Base-by-base conservation (phyloP, 2,888 invertebrate species). In the Leptarthrus brevirostris region DNA sequence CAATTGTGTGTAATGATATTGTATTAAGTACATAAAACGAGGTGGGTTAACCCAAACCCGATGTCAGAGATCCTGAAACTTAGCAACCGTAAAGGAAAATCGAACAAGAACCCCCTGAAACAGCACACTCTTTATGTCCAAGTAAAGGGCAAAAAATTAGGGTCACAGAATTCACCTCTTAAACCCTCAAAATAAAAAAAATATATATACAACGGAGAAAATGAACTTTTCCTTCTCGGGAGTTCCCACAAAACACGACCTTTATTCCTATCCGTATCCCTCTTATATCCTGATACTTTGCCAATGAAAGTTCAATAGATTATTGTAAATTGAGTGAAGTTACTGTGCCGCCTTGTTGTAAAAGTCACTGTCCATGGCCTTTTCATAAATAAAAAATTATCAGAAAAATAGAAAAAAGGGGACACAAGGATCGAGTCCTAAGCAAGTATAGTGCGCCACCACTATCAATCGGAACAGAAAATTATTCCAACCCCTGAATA, bases 1-100 rank as follows among this genome's bases (percentile, higher is more conserved):
- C 72, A 72, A 72, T 72, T 72, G 72, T 72, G 34, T 72, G 47
- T 72, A 56, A 72, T 72, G 56, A 58, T 47, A 58, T 58, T 72
- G 56, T 44, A 56, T 56, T 72, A 72, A 58, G 30, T 47, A 26
- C 20, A 72, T 72, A 54, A 71, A 71, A 54, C 30, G 22, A 26
- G 26, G 47, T n/a, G 24, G 18, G 16, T 8, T 12, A 40, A 12
- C 30, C n/a, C n/a, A n/a, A n/a, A n/a, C n/a, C n/a, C n/a, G n/a
- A n/a, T n/a, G n/a, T n/a, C n/a, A n/a, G n/a, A n/a, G n/a, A n/a
- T n/a, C n/a, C n/a, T n/a, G n/a, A n/a, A n/a, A n/a, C n/a, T n/a
- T n/a, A n/a, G n/a, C n/a, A n/a, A n/a, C n/a, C n/a, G n/a, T n/a
- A 40, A 40, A 40, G 0, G 12, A 40, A 1, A 40, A 8, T 12